A percentile compares a stretch with the other conserved stretches of the same genome.
Conservation (phyloP, 2,797 vertebrate genomes). For the Trichosurus vulpecula region DNA sequence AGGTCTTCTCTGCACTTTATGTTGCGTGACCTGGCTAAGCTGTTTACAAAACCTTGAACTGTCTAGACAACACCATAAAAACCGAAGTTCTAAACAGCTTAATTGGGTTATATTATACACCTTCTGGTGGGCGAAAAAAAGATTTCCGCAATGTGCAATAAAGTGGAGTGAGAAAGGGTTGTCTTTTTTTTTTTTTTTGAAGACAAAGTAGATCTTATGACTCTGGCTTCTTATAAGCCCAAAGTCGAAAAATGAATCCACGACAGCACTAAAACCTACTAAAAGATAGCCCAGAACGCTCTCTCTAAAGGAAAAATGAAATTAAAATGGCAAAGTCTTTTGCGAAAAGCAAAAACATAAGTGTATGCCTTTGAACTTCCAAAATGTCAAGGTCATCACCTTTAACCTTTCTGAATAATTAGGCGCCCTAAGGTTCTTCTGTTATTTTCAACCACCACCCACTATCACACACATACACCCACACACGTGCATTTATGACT, state of each 20-base stretch:
- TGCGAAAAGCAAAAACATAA: constrained; percentile 83
- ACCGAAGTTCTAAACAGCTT: constrained; percentile 94
- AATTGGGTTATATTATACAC: constrained; percentile 98
- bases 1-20: constrained; percentile 85
- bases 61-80: constrained; percentile 99
- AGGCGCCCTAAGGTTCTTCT: constrained; percentile 89
- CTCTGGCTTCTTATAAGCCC: constrained; percentile 71
- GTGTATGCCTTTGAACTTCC: constrained; percentile 92
- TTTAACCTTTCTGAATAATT: constrained; percentile 92
- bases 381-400: constrained; percentile 94
- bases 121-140: constrained; percentile 90
- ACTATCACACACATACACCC: constrained; percentile 74
- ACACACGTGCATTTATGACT: constrained; percentile 80
- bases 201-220: constrained; percentile 76
- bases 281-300: constrained; percentile 41
- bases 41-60: constrained; percentile 99
- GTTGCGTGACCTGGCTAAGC: constrained; percentile 89
- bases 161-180: constrained; percentile 85
- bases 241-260: constrained; percentile 77
- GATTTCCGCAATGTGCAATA: constrained; percentile 91
- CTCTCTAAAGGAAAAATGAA: constrained; percentile 64
- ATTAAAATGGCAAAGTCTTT: constrained; percentile 76
- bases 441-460: constrained; percentile 87
- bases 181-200: constrained; percentile 80
- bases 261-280: constrained; percentile 58